Conservation (phyloP, 2,888 invertebrate species). For the Sphaerophoria rueppellii region DNA sequence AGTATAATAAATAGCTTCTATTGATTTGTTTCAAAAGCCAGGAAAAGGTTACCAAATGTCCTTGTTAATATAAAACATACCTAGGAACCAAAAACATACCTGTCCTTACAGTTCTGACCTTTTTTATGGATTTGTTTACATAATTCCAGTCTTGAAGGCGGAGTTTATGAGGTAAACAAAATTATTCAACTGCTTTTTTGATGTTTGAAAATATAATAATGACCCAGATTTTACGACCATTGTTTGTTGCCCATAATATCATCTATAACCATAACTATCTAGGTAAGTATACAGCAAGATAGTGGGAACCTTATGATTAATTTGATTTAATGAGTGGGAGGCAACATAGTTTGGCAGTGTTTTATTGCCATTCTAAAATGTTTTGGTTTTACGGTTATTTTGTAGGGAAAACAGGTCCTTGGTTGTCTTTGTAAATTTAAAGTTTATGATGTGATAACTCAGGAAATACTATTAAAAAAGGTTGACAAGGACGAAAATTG, state of each 20-base stretch:
- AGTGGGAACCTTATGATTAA: conserved; percentile 9
- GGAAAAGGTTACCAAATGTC: background rate
- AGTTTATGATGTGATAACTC: conserved; percentile 12
- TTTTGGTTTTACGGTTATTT: background rate
- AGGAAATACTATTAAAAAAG: background rate
- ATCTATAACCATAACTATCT: background rate
- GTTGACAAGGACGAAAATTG: background rate
- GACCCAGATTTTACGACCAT: conserved; percentile 49
- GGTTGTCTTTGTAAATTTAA: background rate
- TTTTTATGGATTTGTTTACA: conserved; percentile 63
- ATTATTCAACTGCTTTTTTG: conserved; percentile 30
- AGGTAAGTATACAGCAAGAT: background rate
- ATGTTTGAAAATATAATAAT: conserved; percentile 42
- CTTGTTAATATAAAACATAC: conserved; percentile 34
- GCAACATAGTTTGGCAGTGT: background rate
- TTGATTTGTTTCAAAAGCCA: conserved; percentile 20
- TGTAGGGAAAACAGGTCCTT: background rate
- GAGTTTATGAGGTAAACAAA: conserved; percentile 61
- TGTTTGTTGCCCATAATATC: conserved; percentile 1
- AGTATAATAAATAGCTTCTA: conserved; percentile 58
- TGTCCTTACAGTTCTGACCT: conserved; percentile 42
- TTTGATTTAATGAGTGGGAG: conserved; percentile 4
- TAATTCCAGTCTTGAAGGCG: conserved; percentile 54
- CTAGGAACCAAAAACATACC: background rate
- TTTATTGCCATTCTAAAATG: conserved; percentile 6